phyloP scores from a whole-genome alignment of 1,140 invertebrate species.

The Drosophila arawakana region DNA sequence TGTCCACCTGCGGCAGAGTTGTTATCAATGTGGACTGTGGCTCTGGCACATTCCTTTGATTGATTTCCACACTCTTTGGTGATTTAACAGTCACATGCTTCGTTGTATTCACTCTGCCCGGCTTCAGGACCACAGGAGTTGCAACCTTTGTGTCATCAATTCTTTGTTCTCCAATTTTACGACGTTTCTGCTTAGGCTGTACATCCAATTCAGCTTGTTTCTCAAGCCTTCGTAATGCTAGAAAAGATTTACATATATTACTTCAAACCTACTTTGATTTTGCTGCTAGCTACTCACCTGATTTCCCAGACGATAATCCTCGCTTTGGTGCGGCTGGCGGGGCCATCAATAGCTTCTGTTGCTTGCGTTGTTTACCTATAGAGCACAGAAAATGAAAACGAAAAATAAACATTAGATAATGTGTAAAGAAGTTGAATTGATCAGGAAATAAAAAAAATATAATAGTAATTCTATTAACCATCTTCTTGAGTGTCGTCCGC shows the following conservation, averaged over 20 bases:
- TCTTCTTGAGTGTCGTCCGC: constrained; percentile 53
- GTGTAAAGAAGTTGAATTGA: neutral
- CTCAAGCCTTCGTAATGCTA: constrained; percentile 12
- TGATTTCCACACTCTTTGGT: neutral
- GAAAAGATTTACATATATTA: neutral
- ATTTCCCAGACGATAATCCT: neutral
- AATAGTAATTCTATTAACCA: constrained; percentile 69
- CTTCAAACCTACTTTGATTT: neutral
- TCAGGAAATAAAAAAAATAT: neutral
- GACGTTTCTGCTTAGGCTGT: constrained; percentile 8
- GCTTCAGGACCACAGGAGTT: neutral
- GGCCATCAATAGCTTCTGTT: constrained; percentile 25
- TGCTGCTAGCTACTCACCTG: constrained; percentile 1
- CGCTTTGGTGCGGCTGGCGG: constrained; percentile 1
- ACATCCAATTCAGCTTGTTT: neutral
- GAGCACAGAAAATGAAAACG: constrained; percentile 1
- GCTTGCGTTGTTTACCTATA: constrained; percentile 34
- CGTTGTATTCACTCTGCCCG: neutral
- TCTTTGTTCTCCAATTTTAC: neutral
- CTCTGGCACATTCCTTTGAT: neutral
- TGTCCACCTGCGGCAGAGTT: neutral
- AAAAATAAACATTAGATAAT: constrained; percentile 19
- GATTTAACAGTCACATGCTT: neutral
- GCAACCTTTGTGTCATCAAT: neutral
- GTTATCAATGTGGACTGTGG: neutral